A percentile compares a stretch with the other conserved stretches of the same genome.
Conservation (phyloP, 2,797 vertebrate genomes). For the Jordanella pulchra region DNA sequence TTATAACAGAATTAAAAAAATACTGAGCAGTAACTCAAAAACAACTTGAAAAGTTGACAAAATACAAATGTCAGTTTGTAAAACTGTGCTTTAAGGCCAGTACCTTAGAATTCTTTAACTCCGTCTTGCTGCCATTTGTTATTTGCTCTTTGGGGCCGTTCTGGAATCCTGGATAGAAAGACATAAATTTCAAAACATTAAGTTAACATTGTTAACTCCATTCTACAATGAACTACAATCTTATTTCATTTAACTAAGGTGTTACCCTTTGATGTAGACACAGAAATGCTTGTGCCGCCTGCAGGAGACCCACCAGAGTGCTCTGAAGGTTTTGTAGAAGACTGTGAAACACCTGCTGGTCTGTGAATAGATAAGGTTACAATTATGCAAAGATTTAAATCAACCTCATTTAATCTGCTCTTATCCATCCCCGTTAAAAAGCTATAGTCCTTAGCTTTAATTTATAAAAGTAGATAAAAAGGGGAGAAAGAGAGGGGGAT, state of each 20-base stretch:
- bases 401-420: neutral
- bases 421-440: neutral
- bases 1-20: too few relatives aligned
- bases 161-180: slow-evolving; percentile 46
- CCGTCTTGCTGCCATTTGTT: slow-evolving; percentile 37
- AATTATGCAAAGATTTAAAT: slow-evolving; percentile 19
- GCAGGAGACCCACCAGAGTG: slow-evolving; percentile 8
- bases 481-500: slow-evolving; percentile 53
- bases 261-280: slow-evolving; percentile 49
- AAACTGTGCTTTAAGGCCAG: neutral
- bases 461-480: slow-evolving; percentile 41
- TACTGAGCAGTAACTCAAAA: too few relatives aligned
- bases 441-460: slow-evolving; percentile 20
- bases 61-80: too few relatives aligned
- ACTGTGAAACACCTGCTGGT: slow-evolving; percentile 33
- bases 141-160: slow-evolving; percentile 38
- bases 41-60: too few relatives aligned
- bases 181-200: neutral
- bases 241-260: neutral
- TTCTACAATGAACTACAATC: neutral
- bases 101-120: slow-evolving; percentile 70
- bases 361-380: slow-evolving; percentile 44
- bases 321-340: slow-evolving; percentile 34
- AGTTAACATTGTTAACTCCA: neutral
- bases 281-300: slow-evolving; percentile 14